phyloP scores from a whole-genome alignment of 2,113 vertebrate species.

The Collichthys lucidus region DNA sequence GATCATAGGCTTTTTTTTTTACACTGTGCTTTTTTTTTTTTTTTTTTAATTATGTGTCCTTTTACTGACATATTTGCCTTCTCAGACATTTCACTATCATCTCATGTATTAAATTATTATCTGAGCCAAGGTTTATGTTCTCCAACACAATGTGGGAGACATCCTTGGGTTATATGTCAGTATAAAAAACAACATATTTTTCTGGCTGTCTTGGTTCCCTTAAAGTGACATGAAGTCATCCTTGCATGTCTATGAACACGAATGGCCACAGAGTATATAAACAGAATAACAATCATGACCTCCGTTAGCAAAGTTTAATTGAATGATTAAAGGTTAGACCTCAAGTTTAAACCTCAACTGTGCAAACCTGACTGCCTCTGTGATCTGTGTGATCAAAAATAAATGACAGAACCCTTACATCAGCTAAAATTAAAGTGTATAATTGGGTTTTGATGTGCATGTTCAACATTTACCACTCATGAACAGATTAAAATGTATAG shows the following conservation, averaged over 20 bases:
- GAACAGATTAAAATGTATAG: constrained; percentile 18
- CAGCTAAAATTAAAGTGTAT: constrained; percentile 9
- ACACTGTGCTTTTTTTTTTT: too few species aligned
- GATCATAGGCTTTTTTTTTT: constrained; percentile 20
- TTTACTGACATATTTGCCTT: constrained; percentile 10
- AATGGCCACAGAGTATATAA: too few species aligned
- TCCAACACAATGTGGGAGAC: background rate
- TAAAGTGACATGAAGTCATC: background rate
- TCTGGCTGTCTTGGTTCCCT: background rate
- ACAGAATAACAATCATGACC: background rate
- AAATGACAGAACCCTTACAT: background rate
- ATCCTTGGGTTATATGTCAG: background rate
- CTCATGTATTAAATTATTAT: constrained; percentile 8
- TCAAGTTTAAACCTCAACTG: background rate
- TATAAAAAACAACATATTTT: background rate
- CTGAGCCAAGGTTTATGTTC: background rate
- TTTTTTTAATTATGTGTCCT: background rate
- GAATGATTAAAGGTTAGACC: background rate
- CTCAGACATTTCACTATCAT: constrained; percentile 3
- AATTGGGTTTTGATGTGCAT: constrained; percentile 13
- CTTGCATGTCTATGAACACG: background rate
- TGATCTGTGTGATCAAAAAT: too few species aligned
- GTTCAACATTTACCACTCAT: constrained; percentile 16
- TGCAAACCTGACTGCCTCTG: background rate
- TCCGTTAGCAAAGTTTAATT: background rate